Percentiles rank a stretch among this genome's conserved stretches.
phyloP scores from a whole-genome alignment of 2,797 vertebrate species.

The Cottoperca gobio region DNA sequence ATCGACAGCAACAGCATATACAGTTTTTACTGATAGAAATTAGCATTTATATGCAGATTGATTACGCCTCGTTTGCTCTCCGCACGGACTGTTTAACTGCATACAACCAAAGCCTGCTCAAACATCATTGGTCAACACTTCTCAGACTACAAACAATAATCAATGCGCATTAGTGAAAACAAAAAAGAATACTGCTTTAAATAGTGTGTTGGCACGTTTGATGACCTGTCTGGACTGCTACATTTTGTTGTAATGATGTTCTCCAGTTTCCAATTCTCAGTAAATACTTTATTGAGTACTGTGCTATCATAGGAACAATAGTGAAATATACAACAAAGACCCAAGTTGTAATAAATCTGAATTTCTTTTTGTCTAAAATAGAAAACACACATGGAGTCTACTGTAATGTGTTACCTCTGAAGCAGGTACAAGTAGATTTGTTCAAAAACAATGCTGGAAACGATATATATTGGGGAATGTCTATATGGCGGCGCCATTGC shows the following conservation, averaged over 20 bases:
- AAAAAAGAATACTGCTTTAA: not conserved
- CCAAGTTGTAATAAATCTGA: not conserved
- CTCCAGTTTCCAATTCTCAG: not conserved
- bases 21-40: too few relatives aligned
- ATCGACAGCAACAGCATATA: not conserved
- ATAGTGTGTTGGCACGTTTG: not conserved
- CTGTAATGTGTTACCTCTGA: not conserved
- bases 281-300: not conserved
- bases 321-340: not conserved
- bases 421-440: constrained; percentile 23
- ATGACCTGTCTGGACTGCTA: not conserved
- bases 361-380: constrained; percentile 4
- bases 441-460: constrained; percentile 11
- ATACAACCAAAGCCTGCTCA: too few relatives aligned
- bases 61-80: too few relatives aligned
- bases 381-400: not conserved
- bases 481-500: constrained; percentile 28
- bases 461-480: constrained; percentile 29
- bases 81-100: too few relatives aligned
- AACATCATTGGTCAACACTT: too few relatives aligned
- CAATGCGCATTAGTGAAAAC: not conserved
- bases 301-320: not conserved
- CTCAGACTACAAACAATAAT: too few relatives aligned
- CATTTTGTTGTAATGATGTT: not conserved
- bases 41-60: too few relatives aligned